phyloP scores from a whole-genome alignment of 2,113 vertebrate species.

The Illadopsis cleaveri region DNA sequence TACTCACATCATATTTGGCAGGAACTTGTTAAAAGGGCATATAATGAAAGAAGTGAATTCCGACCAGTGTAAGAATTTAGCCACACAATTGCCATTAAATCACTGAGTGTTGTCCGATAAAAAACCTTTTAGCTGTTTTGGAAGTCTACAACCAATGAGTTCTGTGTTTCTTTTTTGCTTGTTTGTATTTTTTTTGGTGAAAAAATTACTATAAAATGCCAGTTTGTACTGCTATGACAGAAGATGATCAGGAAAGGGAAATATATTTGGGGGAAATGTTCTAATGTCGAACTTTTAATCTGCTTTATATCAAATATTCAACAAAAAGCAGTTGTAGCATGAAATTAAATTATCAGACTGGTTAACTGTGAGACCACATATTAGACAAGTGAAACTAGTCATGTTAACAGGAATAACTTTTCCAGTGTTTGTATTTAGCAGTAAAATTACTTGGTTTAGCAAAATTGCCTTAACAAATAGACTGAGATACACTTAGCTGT shows the following conservation, averaged over 20 bases:
- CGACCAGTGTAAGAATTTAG: neutral
- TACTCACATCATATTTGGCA: conserved; percentile 4
- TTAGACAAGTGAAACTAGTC: neutral
- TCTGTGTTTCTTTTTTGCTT: neutral
- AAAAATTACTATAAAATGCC: neutral
- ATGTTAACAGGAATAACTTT: neutral
- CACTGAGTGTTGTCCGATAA: neutral
- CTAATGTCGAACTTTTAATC: neutral
- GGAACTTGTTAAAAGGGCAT: neutral
- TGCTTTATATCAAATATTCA: neutral
- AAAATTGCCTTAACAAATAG: neutral
- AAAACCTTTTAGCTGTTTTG: neutral
- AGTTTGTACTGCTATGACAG: neutral
- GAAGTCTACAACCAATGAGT: neutral
- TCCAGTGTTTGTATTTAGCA: neutral
- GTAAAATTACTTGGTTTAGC: neutral
- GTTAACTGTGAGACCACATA: conserved; percentile 18
- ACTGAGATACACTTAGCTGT: neutral
- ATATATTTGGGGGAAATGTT: neutral
- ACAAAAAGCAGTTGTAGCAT: neutral
- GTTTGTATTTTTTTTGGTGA: neutral
- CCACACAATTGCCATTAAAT: neutral
- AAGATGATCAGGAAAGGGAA: neutral
- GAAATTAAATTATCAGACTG: conserved; percentile 35
- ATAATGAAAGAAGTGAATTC: neutral